phyloP scores from a whole-genome alignment of 2,888 invertebrate species.

The Belgica antarctica region DNA sequence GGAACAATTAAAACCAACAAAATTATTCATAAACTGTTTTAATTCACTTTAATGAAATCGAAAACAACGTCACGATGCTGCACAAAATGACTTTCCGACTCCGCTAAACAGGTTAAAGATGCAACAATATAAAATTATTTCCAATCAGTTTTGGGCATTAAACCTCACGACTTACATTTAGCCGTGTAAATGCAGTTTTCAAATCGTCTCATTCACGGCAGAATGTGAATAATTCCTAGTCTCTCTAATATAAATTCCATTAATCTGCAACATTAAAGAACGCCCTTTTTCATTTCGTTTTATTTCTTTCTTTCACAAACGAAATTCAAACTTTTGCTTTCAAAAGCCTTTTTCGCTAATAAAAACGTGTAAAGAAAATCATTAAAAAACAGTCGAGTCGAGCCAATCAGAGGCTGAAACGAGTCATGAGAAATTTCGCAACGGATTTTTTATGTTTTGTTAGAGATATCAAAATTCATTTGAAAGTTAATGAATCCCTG shows the following conservation, averaged over 20 bases:
- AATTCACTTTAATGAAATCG: not conserved
- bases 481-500: too few species aligned
- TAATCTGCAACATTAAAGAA: slow-evolving; percentile 14
- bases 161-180: slow-evolving; percentile 35
- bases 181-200: slow-evolving; percentile 17
- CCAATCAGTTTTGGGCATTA: slow-evolving; percentile 37
- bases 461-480: slow-evolving; percentile 15
- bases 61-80: slow-evolving; percentile 5
- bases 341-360: too few species aligned
- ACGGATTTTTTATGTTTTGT: too few species aligned
- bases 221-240: slow-evolving; percentile 25
- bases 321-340: slow-evolving; percentile 23
- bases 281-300: slow-evolving; percentile 23
- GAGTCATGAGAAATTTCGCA: slow-evolving; percentile 8
- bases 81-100: not conserved
- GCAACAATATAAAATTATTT: slow-evolving; percentile 22
- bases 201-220: slow-evolving; percentile 1
- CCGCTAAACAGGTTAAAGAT: slow-evolving; percentile 20
- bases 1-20: slow-evolving; percentile 13
- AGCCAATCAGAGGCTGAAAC: slow-evolving; percentile 1
- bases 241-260: slow-evolving; percentile 19
- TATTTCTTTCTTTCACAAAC: slow-evolving; percentile 4
- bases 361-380: slow-evolving; percentile 22
- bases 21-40: slow-evolving; percentile 25
- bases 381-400: not conserved